Evolutionary conservation across 2,113 vertebrate species (phyloP), one percentile per base, ranked within the genome.

Genomic region (Danio rerio): DNA sequence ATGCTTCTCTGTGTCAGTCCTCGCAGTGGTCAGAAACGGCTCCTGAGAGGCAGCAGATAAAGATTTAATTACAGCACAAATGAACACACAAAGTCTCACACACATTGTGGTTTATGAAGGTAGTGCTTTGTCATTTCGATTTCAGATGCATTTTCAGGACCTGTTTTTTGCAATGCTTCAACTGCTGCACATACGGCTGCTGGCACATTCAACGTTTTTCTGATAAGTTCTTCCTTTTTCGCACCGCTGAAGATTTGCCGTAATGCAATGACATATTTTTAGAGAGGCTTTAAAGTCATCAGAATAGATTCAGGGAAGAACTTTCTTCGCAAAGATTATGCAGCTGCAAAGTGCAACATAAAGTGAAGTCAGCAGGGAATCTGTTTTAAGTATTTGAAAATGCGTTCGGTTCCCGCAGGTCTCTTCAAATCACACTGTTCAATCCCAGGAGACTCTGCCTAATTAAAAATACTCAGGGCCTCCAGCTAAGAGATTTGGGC

Each of bases 401-500:
- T 70, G 55, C 59, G 63, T 83, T 85, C 45, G 61, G 69, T 9
- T 20, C 76, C 84, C 73, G 10, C 43, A 53, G 80, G 78, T 62
- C 76, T 85, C 40, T 70, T 43, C n/a, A 68, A 82, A 78, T 76
- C 47, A 58, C 49, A 65, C 65, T 45, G 66, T 21, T 82, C 59
- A 5, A 6, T 86, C 83, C 53, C 52, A 63, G 42, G 65, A 73
- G 81, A 56, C 45, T 63, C 45, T 80, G 31, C 62, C 69, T 83
- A 89, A 89, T 89, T 89, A 86, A 87, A 87, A 87, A 86, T 78
- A 65, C 49, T 45, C 40, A 20, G 42, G 59, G 31, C 66, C 81
- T 85, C 56, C 62, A 84, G 82, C 82, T 69, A 70, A 72, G 49
- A 73, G 82, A n/a, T 42, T 40, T 75, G 52, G 21, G 68, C 20